Evolutionary conservation across 92 coral and sea anemone genomes (phyloP).

Genomic region (Palythoa heliodiscus): DNA sequence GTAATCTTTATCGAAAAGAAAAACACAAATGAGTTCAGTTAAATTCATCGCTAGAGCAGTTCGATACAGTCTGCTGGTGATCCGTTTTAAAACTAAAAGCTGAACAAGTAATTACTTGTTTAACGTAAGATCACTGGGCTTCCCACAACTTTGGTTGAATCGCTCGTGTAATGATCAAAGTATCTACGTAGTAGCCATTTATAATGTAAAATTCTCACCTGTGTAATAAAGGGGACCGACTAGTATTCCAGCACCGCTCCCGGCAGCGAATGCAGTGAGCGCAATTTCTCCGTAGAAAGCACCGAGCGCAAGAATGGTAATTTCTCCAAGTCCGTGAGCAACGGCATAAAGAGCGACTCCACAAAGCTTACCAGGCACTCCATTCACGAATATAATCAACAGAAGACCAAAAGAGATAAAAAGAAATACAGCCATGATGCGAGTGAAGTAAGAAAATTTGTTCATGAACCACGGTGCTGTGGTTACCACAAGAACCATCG

Average conservation of each 20-base stretch:
- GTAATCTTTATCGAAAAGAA: too few relatives aligned
- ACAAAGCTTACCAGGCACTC: slow-evolving; percentile 65
- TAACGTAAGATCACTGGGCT: too few relatives aligned
- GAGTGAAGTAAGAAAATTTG: slow-evolving; percentile 69
- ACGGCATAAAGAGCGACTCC: slow-evolving; percentile 79
- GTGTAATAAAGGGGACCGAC: slow-evolving; percentile 77
- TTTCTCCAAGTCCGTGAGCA: slow-evolving; percentile 82
- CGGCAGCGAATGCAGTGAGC: slow-evolving; percentile 78
- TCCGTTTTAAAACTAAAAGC: too few relatives aligned
- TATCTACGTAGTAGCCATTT: too few relatives aligned
- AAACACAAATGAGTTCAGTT: too few relatives aligned
- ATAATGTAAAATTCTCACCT: slow-evolving; percentile 49
- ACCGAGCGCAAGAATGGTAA: slow-evolving; percentile 73
- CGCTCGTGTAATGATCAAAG: too few relatives aligned
- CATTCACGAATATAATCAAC: slow-evolving; percentile 59
- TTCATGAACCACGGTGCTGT: slow-evolving; percentile 85
- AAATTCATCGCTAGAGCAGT: too few relatives aligned
- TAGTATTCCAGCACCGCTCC: slow-evolving; percentile 81
- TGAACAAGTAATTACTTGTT: too few relatives aligned
- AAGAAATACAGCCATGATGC: slow-evolving; percentile 64
- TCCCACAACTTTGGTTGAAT: too few relatives aligned
- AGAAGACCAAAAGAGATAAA: slow-evolving; percentile 74
- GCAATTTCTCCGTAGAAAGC: slow-evolving; percentile 80
- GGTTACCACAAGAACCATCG: slow-evolving; percentile 71
- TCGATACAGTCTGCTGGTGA: too few relatives aligned